Evolutionary conservation across 2,113 vertebrate species (phyloP), one percentile per base, ranked within the genome.

Genomic region (Amblyornis subalaris): DNA sequence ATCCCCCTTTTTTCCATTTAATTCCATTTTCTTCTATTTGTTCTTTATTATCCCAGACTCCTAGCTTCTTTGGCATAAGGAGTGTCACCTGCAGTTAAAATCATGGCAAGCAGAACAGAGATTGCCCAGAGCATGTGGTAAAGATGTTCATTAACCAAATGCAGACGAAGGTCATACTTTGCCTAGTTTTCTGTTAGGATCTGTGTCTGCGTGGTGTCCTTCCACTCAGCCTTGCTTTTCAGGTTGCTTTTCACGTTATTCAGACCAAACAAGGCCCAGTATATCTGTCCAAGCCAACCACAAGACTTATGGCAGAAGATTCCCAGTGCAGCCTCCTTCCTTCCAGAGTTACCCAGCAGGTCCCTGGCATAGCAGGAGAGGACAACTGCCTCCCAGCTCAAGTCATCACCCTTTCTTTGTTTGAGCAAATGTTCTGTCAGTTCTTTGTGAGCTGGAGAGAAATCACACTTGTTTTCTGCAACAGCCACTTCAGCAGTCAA

Each of bases 61-160:
- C 1, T 2, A 0, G 11, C 14, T 72, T 86, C 48, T 78, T 87
- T 87, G n/a, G 71, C 57, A 53, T 19, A 70, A 81, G 16, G 23
- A 70, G 38, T 16, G 45, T 42, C 47, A 80, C 15, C 33, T 83
- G 20, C 35, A 80, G 64, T 58, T 86, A 88, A 88, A 88, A 86
- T 60, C 33, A 48, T 11, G 12, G 29, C 25, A 84, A 62, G 55
- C n/a, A 76, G 44, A 51, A 62, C 5, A 64, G 14, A 76, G 31
- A 50, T 62, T 45, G 13, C 24, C 44, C 8, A 2, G n/a, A 81
- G 5, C 6, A 47, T 0, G 0, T 26, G 5, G 21, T 76, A 66
- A 84, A 88, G 31, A 40, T 33, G 11, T 44, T 10, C 40, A 53
- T 48, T 38, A 79, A 65, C 28, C 57, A 93, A 86, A 83, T 1